Percentiles rank a stretch among this genome's conserved stretches.
These are phyloP conservation scores for Toxostoma redivivum DNA, from an alignment of 2,113 vertebrate species.

Conservation along the genomic window DNA sequence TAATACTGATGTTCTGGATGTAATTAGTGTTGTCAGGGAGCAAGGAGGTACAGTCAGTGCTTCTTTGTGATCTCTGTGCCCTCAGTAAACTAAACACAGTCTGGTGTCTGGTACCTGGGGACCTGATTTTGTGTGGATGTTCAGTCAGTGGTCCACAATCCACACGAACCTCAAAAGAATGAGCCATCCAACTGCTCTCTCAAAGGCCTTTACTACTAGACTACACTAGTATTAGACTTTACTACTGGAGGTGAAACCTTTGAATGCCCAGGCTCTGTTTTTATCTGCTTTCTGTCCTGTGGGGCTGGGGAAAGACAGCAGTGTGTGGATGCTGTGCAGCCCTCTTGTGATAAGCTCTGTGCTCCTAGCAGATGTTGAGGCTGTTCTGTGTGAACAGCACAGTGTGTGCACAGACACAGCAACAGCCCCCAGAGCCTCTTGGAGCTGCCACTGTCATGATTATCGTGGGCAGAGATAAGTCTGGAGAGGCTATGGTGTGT, in stretches of 20 bases:
- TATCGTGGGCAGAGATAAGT: neutral
- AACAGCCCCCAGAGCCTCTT: neutral
- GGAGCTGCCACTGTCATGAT: neutral
- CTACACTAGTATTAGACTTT: neutral
- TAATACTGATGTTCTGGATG: neutral
- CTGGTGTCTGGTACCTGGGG: neutral
- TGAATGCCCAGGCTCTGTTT: neutral
- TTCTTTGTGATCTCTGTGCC: slow-evolving; percentile 24
- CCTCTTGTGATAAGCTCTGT: neutral
- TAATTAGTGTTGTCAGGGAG: slow-evolving; percentile 7
- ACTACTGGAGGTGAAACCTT: neutral
- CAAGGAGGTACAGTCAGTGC: neutral
- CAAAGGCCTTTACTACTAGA: neutral
- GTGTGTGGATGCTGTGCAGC: neutral
- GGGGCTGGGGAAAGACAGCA: neutral
- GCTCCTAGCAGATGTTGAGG: neutral
- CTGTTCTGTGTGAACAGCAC: neutral
- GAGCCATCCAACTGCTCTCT: neutral
- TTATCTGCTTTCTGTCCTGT: neutral
- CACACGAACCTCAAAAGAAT: fast-evolving
- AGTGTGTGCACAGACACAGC: neutral
- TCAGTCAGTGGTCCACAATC: neutral
- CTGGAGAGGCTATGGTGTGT: neutral
- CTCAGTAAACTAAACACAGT: neutral
- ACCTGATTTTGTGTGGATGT: neutral